Percentiles rank a stretch among this genome's conserved stretches.
These are phyloP conservation scores for Drosophila nigrodunni DNA, from an alignment of 1,140 invertebrate species.

Conservation along the genomic window DNA sequence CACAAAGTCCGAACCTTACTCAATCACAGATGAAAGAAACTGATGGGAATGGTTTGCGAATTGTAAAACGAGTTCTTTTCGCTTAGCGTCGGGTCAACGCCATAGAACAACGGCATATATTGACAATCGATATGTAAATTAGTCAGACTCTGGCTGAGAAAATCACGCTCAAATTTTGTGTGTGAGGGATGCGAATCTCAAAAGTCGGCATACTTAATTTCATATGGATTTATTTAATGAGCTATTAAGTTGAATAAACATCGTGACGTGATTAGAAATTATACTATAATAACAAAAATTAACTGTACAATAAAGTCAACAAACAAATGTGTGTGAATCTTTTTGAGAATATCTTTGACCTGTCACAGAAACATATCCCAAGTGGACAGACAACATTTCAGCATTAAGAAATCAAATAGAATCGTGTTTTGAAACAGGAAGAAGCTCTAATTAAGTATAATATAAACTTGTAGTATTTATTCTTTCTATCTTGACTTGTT, in stretches of 20 bases:
- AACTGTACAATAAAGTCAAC: conserved; percentile 26
- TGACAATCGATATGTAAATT: conserved; percentile 76
- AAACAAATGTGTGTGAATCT: conserved; percentile 20
- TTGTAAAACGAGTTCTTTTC: conserved; percentile 60
- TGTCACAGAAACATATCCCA: conserved; percentile 15
- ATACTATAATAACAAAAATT: conserved; percentile 21
- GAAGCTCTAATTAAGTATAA: neutral
- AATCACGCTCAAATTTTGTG: conserved; percentile 13
- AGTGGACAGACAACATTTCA: conserved; percentile 27
- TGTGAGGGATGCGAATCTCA: conserved; percentile 15
- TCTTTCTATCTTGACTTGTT: conserved; percentile 2
- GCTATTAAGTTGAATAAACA: conserved; percentile 43
- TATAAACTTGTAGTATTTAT: conserved; percentile 5
- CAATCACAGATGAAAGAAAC: conserved; percentile 58
- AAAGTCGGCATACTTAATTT: conserved; percentile 28
- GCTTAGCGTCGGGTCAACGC: conserved; percentile 60
- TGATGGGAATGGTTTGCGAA: conserved; percentile 41
- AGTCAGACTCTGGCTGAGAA: conserved; percentile 31
- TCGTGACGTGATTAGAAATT: conserved; percentile 27
- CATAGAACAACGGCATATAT: conserved; percentile 64
- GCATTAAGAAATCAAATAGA: conserved; percentile 7
- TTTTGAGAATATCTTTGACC: conserved; percentile 14
- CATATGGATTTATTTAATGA: conserved; percentile 44
- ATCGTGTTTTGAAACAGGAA: conserved; percentile 26
- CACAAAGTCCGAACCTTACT: conserved; percentile 64